phyloP scores from a whole-genome alignment of 92 coral and sea anemone species.

The Umimayanthus chanpuru region DNA sequence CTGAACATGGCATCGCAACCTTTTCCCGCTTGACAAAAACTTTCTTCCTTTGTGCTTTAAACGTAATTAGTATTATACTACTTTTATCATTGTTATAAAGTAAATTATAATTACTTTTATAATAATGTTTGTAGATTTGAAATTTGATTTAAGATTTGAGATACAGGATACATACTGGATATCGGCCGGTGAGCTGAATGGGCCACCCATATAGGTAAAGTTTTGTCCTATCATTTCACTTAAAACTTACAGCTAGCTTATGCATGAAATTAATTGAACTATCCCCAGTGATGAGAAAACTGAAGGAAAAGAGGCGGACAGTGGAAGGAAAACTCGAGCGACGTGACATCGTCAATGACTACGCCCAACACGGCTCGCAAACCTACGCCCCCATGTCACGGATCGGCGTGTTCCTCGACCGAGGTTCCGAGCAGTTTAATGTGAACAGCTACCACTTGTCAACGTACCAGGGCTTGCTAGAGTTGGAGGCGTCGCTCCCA shows the following conservation, averaged over 20 bases:
- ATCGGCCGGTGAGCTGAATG: too few species aligned
- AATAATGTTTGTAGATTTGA: too few species aligned
- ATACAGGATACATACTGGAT: too few species aligned
- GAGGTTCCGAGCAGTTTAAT: slow-evolving; percentile 97
- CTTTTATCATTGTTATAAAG: too few species aligned
- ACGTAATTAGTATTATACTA: too few species aligned
- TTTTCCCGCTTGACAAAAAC: too few species aligned
- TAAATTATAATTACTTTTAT: too few species aligned
- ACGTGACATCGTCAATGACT: slow-evolving; percentile 91
- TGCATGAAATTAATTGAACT: not conserved
- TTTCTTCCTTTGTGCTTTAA: too few species aligned
- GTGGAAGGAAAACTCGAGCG: slow-evolving; percentile 99
- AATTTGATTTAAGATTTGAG: too few species aligned
- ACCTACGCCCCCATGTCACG: slow-evolving; percentile 99
- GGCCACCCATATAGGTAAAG: too few species aligned
- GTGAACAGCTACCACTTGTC: slow-evolving; percentile 86
- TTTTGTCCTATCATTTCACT: too few species aligned
- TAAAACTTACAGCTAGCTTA: not conserved
- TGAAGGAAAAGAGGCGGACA: slow-evolving; percentile 83
- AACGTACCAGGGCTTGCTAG: slow-evolving; percentile 91
- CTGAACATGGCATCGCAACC: too few species aligned
- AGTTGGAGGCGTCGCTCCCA: slow-evolving; percentile 93
- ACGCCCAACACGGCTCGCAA: slow-evolving; percentile 77
- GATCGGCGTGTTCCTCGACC: slow-evolving; percentile 94
- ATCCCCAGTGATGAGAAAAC: slow-evolving; percentile 81